Percentiles rank a stretch among this genome's conserved stretches.
Conservation (phyloP, 2,888 invertebrate genomes). For the Cryptocephalus primarius region DNA sequence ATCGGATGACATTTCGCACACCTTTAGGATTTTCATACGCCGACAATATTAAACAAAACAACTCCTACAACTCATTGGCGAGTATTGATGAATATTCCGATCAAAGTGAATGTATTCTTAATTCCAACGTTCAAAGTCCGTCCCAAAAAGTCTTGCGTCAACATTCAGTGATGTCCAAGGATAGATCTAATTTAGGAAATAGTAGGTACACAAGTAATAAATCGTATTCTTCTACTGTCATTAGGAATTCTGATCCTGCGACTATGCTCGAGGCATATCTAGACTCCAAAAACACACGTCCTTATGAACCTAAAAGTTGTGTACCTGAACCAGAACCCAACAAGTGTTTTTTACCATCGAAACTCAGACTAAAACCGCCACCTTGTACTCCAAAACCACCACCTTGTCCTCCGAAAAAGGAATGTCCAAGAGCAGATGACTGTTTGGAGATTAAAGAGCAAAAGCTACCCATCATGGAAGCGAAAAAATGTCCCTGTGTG, state of each 20-base stretch:
- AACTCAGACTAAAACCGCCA: slow-evolving; percentile 4
- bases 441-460: slow-evolving; percentile 10
- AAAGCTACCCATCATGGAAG: slow-evolving; percentile 11
- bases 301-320: slow-evolving; percentile 1
- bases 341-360: slow-evolving; percentile 8
- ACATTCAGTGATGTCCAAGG: too few species aligned
- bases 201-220: background rate
- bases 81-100: too few species aligned
- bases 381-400: slow-evolving; percentile 3
- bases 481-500: slow-evolving; percentile 13
- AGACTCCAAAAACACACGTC: background rate
- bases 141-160: too few species aligned
- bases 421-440: slow-evolving; percentile 7
- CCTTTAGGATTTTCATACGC: too few species aligned
- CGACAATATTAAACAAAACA: too few species aligned
- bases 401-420: slow-evolving; percentile 2
- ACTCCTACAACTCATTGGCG: too few species aligned
- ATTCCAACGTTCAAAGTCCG: background rate
- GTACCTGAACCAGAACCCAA: background rate
- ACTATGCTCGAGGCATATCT: background rate
- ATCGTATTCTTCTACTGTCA: background rate
- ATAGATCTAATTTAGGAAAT: too few species aligned
- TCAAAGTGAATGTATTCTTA: too few species aligned
- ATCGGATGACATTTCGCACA: too few species aligned
- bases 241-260: background rate